phyloP scores from a whole-genome alignment of 1,140 invertebrate genomes.

The Zaprionus vittiger region DNA sequence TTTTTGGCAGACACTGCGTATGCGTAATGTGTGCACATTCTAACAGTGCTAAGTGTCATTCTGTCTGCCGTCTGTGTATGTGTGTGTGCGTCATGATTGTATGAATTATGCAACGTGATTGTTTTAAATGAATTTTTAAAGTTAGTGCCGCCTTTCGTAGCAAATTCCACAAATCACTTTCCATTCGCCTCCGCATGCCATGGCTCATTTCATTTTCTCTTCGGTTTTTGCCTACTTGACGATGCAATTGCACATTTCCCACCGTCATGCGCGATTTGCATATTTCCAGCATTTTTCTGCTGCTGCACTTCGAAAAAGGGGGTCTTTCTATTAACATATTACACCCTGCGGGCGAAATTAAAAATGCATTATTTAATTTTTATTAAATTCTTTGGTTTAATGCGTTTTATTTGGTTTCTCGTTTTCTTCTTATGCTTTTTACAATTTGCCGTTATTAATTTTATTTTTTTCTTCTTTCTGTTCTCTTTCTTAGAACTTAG shows the following conservation, averaged over 20 bases:
- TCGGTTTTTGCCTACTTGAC: slow-evolving; percentile 30
- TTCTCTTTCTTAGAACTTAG: slow-evolving; percentile 60
- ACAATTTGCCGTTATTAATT: slow-evolving; percentile 67
- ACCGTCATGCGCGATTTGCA: slow-evolving; percentile 38
- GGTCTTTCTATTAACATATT: slow-evolving; percentile 22
- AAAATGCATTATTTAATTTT: slow-evolving; percentile 65
- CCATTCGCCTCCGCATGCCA: slow-evolving; percentile 12
- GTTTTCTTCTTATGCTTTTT: slow-evolving; percentile 72
- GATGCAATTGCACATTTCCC: slow-evolving; percentile 56
- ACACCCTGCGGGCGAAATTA: slow-evolving; percentile 7
- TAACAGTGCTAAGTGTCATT: background rate
- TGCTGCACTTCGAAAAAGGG: background rate
- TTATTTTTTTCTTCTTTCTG: slow-evolving; percentile 15
- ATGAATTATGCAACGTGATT: background rate
- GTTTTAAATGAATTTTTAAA: slow-evolving; percentile 19
- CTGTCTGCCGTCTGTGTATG: background rate
- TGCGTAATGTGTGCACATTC: slow-evolving; percentile 47
- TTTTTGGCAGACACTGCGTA: slow-evolving; percentile 65
- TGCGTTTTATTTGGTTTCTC: slow-evolving; percentile 74
- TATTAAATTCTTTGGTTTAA: slow-evolving; percentile 82
- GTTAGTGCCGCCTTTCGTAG: too few relatives aligned
- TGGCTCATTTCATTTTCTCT: slow-evolving; percentile 14
- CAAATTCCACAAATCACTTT: slow-evolving; percentile 18
- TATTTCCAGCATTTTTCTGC: slow-evolving; percentile 20
- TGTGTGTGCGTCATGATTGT: slow-evolving; percentile 6